These are phyloP conservation scores for Tetranychus truncatus DNA, from an alignment of 2,888 invertebrate species.

Conservation along the genomic window DNA sequence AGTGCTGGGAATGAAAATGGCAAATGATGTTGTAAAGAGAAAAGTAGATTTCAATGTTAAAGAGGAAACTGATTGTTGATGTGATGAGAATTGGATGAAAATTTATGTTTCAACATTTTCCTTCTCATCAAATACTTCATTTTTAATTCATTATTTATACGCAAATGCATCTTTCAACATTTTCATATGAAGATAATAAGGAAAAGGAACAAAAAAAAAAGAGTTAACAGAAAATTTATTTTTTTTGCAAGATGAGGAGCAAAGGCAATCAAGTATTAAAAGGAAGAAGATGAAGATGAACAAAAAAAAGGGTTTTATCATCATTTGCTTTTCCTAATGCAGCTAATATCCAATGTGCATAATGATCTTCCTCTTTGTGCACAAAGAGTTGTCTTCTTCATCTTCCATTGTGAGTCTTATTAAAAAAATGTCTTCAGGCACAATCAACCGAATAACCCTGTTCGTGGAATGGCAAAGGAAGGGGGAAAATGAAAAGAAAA, in stretches of 20 bases:
- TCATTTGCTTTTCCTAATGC: neutral
- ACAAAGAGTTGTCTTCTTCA: neutral
- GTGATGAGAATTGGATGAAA: neutral
- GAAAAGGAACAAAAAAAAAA: too few relatives aligned
- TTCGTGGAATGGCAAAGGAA: neutral
- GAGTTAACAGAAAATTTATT: neutral
- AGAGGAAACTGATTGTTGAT: neutral
- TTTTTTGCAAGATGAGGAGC: too few relatives aligned
- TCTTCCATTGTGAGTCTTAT: neutral
- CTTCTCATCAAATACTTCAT: neutral
- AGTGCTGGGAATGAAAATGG: too few relatives aligned
- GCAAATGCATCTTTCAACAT: neutral
- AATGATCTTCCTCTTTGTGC: neutral
- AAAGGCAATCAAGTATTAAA: neutral
- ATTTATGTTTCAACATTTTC: neutral
- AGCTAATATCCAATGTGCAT: neutral
- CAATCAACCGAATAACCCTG: neutral
- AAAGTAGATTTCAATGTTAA: neutral
- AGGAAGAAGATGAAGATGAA: neutral
- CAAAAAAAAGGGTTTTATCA: neutral
- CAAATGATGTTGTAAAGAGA: neutral
- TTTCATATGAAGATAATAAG: neutral
- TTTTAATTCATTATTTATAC: neutral
- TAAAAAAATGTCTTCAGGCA: neutral
- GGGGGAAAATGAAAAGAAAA: neutral